phyloP scores from a whole-genome alignment of 2,888 invertebrate genomes.

The Thymelicus lineola region DNA sequence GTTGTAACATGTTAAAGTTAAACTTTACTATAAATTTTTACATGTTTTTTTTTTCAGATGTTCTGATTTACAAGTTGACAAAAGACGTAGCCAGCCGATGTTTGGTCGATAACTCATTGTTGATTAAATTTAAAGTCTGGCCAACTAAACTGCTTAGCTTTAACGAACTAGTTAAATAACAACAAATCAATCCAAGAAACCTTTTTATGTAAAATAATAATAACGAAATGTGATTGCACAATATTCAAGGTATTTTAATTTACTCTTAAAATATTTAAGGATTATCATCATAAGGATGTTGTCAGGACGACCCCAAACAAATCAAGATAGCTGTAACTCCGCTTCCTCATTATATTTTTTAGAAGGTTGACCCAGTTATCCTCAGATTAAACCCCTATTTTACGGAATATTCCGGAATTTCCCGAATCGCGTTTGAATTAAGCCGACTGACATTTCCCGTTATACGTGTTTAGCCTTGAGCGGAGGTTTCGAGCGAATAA shows the following conservation, averaged over 20 bases:
- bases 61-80: too few relatives aligned
- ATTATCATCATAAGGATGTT: neutral
- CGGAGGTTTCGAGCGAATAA: conserved; percentile 29
- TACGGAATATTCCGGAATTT: conserved; percentile 40
- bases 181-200: too few relatives aligned
- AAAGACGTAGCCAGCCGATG: too few relatives aligned
- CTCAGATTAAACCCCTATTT: conserved; percentile 55
- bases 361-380: conserved; percentile 44
- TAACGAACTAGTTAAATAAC: too few relatives aligned
- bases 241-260: neutral
- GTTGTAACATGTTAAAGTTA: too few relatives aligned
- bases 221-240: neutral
- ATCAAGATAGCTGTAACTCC: conserved; percentile 23
- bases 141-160: too few relatives aligned
- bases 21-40: too few relatives aligned
- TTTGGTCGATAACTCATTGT: too few relatives aligned
- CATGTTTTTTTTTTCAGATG: too few relatives aligned
- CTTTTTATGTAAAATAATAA: too few relatives aligned
- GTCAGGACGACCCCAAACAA: conserved; percentile 21
- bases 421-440: conserved; percentile 38
- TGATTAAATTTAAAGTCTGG: too few relatives aligned
- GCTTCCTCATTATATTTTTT: conserved; percentile 36
- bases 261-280: conserved; percentile 1
- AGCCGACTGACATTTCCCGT: conserved; percentile 37
- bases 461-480: conserved; percentile 38